Evolutionary conservation across 1,140 invertebrate species (phyloP).

Genomic region (Eriosoma lanigerum): DNA sequence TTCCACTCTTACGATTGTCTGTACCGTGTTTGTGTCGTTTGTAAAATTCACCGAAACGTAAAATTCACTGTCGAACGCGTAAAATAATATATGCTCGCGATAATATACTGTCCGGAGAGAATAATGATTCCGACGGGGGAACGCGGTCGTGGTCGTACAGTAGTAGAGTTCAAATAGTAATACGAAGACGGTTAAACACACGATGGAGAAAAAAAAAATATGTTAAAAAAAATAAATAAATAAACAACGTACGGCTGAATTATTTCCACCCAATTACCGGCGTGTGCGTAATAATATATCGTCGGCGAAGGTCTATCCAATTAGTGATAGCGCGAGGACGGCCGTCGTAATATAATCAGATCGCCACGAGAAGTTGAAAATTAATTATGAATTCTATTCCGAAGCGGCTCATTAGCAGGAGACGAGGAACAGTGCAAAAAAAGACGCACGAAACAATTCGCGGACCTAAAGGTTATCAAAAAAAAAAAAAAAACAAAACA

Average conservation of each 20-base stretch:
- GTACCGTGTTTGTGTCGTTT: too few species aligned
- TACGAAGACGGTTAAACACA: too few species aligned
- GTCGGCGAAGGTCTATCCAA: constrained; percentile 25
- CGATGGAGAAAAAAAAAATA: neutral
- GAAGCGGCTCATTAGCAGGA: constrained; percentile 42
- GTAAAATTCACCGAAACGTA: too few species aligned
- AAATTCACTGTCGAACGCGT: too few species aligned
- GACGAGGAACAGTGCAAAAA: neutral
- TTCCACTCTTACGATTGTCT: too few species aligned
- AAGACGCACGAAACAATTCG: neutral
- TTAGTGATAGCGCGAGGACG: constrained; percentile 24
- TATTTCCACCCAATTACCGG: constrained; percentile 21
- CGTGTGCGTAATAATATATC: neutral
- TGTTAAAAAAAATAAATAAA: constrained; percentile 7
- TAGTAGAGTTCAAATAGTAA: too few species aligned
- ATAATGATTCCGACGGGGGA: too few species aligned
- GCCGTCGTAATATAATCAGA: neutral
- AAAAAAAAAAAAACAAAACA: neutral
- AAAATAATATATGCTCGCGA: too few species aligned
- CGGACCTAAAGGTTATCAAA: neutral
- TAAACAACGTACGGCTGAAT: constrained; percentile 24
- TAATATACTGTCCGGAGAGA: too few species aligned
- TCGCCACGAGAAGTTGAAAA: constrained; percentile 24
- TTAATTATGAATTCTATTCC: constrained; percentile 40
- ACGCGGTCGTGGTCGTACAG: neutral